Evolutionary conservation across 2,888 invertebrate genomes (phyloP), one percentile per base, ranked within the genome.

Genomic region (Lasioglossum malachurum): DNA sequence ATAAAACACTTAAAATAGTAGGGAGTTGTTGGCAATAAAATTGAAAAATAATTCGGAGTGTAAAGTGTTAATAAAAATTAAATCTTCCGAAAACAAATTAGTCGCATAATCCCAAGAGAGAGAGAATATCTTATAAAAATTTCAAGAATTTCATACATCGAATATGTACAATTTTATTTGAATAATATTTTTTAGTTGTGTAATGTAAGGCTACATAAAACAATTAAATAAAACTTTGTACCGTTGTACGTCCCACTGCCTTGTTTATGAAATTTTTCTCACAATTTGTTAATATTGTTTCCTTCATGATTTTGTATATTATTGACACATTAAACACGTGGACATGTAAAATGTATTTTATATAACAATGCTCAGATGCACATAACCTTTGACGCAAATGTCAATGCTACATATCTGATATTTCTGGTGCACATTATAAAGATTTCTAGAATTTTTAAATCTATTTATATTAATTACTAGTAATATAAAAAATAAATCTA

Each of bases 231-330:
- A 80, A 82, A 80, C 67, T 81, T 92, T 95, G 95, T 96, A 98
- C 98, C 95, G 96, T 96, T 89, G 97, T 96, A 93, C 97, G 96
- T 46, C 96, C 95, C 73, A 98, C 96, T 53, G 97, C 96, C 95
- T 96, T 97, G 86, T 97, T 96, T 71, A 98, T 94, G 93, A 98
- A 98, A 88, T 96, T 96, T 94, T 97, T 97, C 95, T 98, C 98
- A 92, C 97, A 97, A 90, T 96, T 97, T 23, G 98, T 97, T 91
- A 98, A 92, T 84, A 96, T 95, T 49, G 96, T 94, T 94, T 97
- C 97, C 93, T 97, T 97, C 97, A 97, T 97, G 93, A 95, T 96
- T 64, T 64, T 5, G 14, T 67, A 69, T 77, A 44, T 84, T 81
- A 72, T 87, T 71, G 79, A 77, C 16, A 60, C 27, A 31, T 57